Evolutionary conservation across 2,797 vertebrate species (phyloP).

Genomic region (Liparis tanakae): DNA sequence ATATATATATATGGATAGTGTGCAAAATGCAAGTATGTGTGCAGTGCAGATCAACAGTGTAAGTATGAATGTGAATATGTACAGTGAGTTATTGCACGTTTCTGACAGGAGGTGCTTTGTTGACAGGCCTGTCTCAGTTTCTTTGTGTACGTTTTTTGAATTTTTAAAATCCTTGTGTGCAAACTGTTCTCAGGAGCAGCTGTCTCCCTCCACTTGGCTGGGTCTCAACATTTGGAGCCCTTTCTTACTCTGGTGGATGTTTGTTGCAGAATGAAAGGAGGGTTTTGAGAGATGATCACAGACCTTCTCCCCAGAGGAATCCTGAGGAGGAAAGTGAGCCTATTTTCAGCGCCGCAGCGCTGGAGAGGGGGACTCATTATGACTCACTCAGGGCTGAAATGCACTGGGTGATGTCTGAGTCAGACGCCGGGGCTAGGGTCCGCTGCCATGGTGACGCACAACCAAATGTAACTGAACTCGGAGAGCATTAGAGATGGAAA

Average conservation of each 20-base stretch:
- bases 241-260: slow-evolving; percentile 51
- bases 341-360: slow-evolving; percentile 65
- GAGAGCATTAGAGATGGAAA: slow-evolving; percentile 65
- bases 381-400: slow-evolving; percentile 68
- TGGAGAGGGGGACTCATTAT: slow-evolving; percentile 68
- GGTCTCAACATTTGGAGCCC: slow-evolving; percentile 41
- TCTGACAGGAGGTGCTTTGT: too few species aligned
- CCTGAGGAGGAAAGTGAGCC: slow-evolving; percentile 64
- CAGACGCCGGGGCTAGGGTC: slow-evolving; percentile 64
- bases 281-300: slow-evolving; percentile 69
- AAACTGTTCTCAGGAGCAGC: slow-evolving; percentile 25
- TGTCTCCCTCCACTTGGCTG: slow-evolving; percentile 32
- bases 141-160: background rate
- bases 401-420: slow-evolving; percentile 69
- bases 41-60: too few species aligned
- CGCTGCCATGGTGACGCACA: slow-evolving; percentile 73
- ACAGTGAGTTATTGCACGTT: too few species aligned
- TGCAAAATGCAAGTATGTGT: too few species aligned
- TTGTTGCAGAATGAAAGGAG: slow-evolving; percentile 63
- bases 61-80: too few species aligned
- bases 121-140: background rate
- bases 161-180: slow-evolving; percentile 13
- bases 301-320: slow-evolving; percentile 61
- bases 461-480: slow-evolving; percentile 68
- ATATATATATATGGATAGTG: too few species aligned